These are phyloP conservation scores for Pleuronectes platessa DNA, from an alignment of 2,113 vertebrate species.

Conservation along the genomic window DNA sequence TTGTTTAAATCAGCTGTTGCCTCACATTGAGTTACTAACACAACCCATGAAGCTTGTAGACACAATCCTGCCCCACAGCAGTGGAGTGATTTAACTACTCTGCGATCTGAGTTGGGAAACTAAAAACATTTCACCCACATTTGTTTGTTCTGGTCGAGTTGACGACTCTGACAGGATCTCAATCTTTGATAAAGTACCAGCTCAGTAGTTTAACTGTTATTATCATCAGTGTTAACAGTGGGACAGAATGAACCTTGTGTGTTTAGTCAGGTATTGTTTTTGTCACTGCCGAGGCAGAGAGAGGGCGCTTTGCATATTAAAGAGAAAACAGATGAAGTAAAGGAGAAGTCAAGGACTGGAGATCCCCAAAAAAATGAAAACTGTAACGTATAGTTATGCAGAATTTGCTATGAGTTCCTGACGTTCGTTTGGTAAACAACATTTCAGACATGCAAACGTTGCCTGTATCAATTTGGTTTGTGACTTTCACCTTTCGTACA, in stretches of 20 bases:
- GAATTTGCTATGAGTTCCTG: constrained; percentile 9
- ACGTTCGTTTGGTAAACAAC: constrained; percentile 11
- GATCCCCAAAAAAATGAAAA: neutral
- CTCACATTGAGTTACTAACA: neutral
- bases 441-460: constrained; percentile 19
- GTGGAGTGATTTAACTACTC: neutral
- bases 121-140: neutral
- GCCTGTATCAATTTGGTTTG: constrained; percentile 14
- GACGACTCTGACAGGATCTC: neutral
- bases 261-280: neutral
- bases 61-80: neutral
- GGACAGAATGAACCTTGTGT: neutral
- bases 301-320: constrained; percentile 1
- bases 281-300: constrained; percentile 8
- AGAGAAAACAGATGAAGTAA: neutral
- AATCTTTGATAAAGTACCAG: neutral
- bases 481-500: constrained; percentile 45
- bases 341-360: constrained; percentile 19
- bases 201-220: neutral
- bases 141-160: neutral
- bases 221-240: neutral
- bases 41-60: neutral
- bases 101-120: neutral
- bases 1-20: constrained; percentile 13
- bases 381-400: neutral